Conservation (phyloP, 2,888 invertebrate genomes). For the Melieria omissa region DNA sequence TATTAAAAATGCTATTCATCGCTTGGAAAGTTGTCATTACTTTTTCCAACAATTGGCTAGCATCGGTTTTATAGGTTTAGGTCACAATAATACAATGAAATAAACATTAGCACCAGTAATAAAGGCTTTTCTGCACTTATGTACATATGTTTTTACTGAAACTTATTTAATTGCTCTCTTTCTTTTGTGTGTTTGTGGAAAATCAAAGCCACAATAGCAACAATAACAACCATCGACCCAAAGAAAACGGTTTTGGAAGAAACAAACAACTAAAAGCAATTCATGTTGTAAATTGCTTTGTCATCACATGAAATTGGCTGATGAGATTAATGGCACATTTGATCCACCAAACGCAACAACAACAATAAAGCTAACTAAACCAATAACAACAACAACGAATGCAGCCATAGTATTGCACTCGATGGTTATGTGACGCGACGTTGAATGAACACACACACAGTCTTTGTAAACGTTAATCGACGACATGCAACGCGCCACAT, state of each 20-base stretch:
- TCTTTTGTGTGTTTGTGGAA: not conserved
- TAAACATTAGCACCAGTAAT: not conserved
- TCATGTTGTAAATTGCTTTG: conserved; percentile 34
- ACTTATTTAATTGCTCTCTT: not conserved
- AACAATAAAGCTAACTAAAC: conserved; percentile 2
- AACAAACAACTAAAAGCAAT: conserved; percentile 8
- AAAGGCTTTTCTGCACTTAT: not conserved
- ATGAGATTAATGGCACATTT: conserved; percentile 31
- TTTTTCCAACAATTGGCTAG: no score
- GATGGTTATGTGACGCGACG: not conserved
- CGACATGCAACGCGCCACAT: no score
- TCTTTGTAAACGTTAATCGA: no score
- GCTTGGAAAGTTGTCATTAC: no score
- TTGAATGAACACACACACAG: no score
- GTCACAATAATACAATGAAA: not conserved
- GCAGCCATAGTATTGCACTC: not conserved
- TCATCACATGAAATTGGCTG: conserved; percentile 35
- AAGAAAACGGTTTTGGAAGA: not conserved
- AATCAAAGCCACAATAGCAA: not conserved
- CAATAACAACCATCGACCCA: not conserved
- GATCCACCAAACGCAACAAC: conserved; percentile 1
- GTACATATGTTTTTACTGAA: no score
- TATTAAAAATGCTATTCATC: no score
- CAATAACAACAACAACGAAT: not conserved
- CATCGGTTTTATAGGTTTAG: not conserved